These are phyloP conservation scores for Alces alces DNA, from an alignment of 2,113 vertebrate species.

Conservation along the genomic window DNA sequence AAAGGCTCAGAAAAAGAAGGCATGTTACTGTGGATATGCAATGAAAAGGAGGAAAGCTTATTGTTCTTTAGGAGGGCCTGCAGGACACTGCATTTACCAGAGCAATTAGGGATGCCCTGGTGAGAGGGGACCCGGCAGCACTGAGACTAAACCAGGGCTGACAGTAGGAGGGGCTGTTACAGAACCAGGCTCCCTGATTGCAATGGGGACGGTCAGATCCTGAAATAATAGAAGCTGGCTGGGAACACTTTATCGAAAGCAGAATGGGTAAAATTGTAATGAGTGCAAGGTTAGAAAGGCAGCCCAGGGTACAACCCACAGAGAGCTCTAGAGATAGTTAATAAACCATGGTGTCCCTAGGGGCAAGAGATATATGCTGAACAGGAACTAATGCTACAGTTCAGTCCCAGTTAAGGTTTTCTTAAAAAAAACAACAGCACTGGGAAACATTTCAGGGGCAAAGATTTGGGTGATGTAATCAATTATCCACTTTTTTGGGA, in stretches of 20 bases:
- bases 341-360: neutral
- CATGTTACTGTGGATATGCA: neutral
- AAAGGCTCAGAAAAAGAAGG: neutral
- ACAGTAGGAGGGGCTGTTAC: neutral
- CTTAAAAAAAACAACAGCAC: neutral
- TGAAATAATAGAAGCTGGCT: neutral
- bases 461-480: neutral
- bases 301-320: neutral
- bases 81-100: neutral
- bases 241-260: neutral
- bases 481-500: neutral
- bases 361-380: neutral
- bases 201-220: neutral
- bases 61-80: neutral
- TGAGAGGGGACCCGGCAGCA: neutral
- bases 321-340: neutral
- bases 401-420: neutral
- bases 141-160: neutral
- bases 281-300: neutral
- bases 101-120: neutral
- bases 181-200: neutral
- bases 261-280: constrained; percentile 11
- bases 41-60: neutral
- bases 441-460: neutral
- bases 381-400: neutral